Evolutionary conservation across 2,797 vertebrate genomes (phyloP).

Genomic region (Pseudocheirus occidentalis): DNA sequence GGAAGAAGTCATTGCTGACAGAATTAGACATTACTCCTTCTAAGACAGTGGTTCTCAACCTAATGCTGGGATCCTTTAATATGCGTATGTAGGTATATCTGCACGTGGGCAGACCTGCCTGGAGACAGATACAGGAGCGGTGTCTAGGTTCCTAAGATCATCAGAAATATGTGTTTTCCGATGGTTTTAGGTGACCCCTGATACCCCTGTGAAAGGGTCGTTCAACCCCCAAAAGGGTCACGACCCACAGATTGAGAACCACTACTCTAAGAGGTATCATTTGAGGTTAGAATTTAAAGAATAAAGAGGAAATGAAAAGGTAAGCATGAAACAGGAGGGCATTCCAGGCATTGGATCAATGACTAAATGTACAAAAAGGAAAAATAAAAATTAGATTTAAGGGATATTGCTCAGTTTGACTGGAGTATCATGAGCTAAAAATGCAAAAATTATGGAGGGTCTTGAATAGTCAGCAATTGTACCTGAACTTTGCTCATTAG

Average conservation of each 20-base stretch:
- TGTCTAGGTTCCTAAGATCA: too few species aligned
- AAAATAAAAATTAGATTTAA: not conserved
- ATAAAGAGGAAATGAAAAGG: not conserved
- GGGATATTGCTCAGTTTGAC: not conserved
- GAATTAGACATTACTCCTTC: not conserved
- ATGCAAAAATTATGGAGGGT: not conserved
- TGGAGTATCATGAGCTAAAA: not conserved
- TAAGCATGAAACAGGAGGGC: not conserved
- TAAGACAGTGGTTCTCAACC: too few species aligned
- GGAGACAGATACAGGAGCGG: too few species aligned
- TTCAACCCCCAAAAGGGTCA: too few species aligned
- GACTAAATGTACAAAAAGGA: not conserved
- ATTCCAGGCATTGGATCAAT: not conserved
- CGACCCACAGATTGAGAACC: too few species aligned
- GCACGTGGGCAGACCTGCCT: too few species aligned
- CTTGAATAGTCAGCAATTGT: not conserved
- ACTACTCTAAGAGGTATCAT: not conserved
- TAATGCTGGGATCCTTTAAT: too few species aligned
- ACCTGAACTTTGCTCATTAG: not conserved
- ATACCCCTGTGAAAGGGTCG: too few species aligned
- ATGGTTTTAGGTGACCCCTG: too few species aligned
- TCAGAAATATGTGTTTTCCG: too few species aligned
- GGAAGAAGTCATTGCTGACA: not conserved
- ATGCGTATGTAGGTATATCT: too few species aligned
- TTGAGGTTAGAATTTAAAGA: not conserved